Conservation (phyloP, 2,888 invertebrate species). For the Brachyopa scutellaris region DNA sequence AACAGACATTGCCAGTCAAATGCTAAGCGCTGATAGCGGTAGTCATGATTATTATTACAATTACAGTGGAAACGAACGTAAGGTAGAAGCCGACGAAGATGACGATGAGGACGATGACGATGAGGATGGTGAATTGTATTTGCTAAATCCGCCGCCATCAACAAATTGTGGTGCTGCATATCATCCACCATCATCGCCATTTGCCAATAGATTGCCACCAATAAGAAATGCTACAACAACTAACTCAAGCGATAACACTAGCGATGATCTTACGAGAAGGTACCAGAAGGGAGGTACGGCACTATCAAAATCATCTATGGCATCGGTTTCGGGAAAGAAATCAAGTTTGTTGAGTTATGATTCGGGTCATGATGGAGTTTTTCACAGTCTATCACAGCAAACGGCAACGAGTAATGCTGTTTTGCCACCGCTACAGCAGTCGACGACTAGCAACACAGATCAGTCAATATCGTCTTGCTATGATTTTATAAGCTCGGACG, state of each 20-base stretch:
- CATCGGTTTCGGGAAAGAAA: slow-evolving; percentile 71
- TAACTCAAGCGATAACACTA: slow-evolving; percentile 2
- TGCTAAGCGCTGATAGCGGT: background rate
- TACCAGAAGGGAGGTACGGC: background rate
- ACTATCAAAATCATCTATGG: slow-evolving; percentile 9
- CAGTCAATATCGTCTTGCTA: slow-evolving; percentile 72
- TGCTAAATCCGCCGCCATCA: slow-evolving; percentile 35
- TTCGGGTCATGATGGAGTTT: slow-evolving; percentile 79
- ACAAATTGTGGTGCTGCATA: slow-evolving; percentile 72
- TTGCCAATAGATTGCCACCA: background rate
- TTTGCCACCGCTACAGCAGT: slow-evolving; percentile 82
- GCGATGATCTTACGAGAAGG: slow-evolving; percentile 10
- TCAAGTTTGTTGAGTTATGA: slow-evolving; percentile 77
- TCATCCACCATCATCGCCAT: slow-evolving; percentile 65
- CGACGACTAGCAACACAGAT: slow-evolving; percentile 82
- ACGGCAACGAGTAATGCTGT: slow-evolving; percentile 83
- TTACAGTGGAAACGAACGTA: slow-evolving; percentile 10
- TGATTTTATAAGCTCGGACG: slow-evolving; percentile 70
- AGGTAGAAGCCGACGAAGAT: slow-evolving; percentile 5
- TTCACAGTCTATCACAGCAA: slow-evolving; percentile 80
- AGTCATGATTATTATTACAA: slow-evolving; percentile 24
- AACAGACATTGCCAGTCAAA: background rate
- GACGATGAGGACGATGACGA: slow-evolving; percentile 54
- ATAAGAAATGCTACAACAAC: slow-evolving; percentile 30
- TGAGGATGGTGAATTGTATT: slow-evolving; percentile 56